phyloP scores from a whole-genome alignment of 2,797 vertebrate genomes.

The Syngnathus rostellatus region DNA sequence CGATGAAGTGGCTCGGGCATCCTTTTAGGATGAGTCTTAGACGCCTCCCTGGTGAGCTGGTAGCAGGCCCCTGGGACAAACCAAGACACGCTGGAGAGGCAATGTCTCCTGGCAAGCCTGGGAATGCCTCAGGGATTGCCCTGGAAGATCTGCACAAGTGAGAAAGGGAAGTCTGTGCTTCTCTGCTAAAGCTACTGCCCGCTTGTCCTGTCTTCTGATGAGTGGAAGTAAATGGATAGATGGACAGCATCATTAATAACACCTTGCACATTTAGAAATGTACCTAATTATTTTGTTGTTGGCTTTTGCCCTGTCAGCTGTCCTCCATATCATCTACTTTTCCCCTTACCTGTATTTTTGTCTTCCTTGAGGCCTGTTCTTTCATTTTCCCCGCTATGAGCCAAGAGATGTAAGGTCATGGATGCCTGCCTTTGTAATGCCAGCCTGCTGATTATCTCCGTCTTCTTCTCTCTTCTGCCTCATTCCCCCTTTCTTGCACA shows the following conservation, averaged over 20 bases:
- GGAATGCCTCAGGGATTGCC: too few relatives aligned
- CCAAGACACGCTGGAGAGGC: too few relatives aligned
- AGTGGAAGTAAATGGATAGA: too few relatives aligned
- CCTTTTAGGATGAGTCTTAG: too few relatives aligned
- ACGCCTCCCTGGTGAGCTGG: too few relatives aligned
- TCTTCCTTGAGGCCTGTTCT: slow-evolving; percentile 59
- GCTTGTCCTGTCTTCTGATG: too few relatives aligned
- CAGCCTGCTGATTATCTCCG: slow-evolving; percentile 56
- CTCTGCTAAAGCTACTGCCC: too few relatives aligned
- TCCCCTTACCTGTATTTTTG: slow-evolving; percentile 31
- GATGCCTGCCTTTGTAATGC: slow-evolving; percentile 55
- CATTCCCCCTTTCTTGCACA: slow-evolving; percentile 28
- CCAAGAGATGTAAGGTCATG: slow-evolving; percentile 58
- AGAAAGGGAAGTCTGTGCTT: too few relatives aligned
- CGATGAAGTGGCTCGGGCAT: too few relatives aligned
- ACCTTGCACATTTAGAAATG: slow-evolving; percentile 24
- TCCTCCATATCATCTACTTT: slow-evolving; percentile 9
- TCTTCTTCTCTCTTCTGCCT: slow-evolving; percentile 15
- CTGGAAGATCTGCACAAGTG: too few relatives aligned
- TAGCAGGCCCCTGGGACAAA: too few relatives aligned
- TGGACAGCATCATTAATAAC: slow-evolving; percentile 2
- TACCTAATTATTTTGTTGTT: slow-evolving; percentile 10
- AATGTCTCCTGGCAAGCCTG: too few relatives aligned
- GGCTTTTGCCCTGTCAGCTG: slow-evolving; percentile 10
- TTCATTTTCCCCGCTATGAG: slow-evolving; percentile 41